These are phyloP conservation scores for Drosophila nebulosa DNA, from an alignment of 1,140 invertebrate species.

Conservation along the genomic window DNA sequence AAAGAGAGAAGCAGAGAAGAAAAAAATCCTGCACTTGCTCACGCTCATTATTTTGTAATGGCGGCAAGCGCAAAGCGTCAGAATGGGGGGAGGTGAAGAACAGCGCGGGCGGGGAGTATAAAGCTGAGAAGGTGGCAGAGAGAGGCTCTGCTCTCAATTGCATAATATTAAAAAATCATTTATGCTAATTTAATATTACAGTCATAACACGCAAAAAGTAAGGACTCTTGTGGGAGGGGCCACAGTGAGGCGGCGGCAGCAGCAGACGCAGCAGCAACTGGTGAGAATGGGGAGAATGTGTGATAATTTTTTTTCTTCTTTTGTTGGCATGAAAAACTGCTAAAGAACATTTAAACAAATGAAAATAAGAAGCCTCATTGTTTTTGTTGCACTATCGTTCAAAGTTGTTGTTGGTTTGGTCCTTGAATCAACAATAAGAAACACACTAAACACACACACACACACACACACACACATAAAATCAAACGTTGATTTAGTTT, in stretches of 20 bases:
- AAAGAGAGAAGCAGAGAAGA: too few species aligned
- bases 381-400: background rate
- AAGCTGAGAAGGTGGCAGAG: constrained; percentile 20
- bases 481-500: constrained; percentile 80
- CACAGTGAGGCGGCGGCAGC: background rate
- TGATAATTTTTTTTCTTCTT: too few species aligned
- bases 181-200: constrained; percentile 79
- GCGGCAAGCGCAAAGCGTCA: constrained; percentile 48
- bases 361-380: background rate
- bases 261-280: background rate
- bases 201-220: constrained; percentile 71
- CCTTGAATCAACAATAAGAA: constrained; percentile 24
- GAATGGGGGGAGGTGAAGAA: background rate
- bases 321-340: background rate
- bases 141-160: constrained; percentile 41
- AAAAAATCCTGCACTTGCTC: constrained; percentile 67
- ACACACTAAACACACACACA: constrained; percentile 27
- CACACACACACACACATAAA: constrained; percentile 50
- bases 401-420: background rate
- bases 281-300: background rate
- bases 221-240: constrained; percentile 19
- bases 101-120: background rate
- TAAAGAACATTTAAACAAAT: constrained; percentile 2
- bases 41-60: constrained; percentile 74
- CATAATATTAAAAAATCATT: constrained; percentile 79